phyloP scores from a whole-genome alignment of 2,888 invertebrate genomes.

The Sicus ferrugineus region DNA sequence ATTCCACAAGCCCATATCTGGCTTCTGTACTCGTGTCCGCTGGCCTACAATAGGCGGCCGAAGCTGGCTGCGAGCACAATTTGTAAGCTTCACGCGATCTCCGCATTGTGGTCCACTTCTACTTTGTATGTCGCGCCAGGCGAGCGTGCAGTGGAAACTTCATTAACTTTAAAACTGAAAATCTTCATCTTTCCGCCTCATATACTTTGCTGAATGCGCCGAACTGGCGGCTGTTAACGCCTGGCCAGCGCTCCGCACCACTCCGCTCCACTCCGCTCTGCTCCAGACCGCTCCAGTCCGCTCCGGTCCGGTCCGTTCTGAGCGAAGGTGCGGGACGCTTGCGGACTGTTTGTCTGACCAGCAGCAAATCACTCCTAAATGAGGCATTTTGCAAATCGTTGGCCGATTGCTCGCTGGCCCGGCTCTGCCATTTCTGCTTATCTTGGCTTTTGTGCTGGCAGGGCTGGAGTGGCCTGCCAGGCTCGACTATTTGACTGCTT shows the following conservation, averaged over 20 bases:
- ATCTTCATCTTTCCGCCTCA: conserved; percentile 33
- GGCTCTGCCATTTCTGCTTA: conserved; percentile 17
- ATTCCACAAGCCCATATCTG: conserved; percentile 19
- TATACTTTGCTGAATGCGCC: conserved; percentile 26
- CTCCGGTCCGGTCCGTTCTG: no score
- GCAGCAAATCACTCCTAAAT: conserved; percentile 30
- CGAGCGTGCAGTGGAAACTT: conserved; percentile 10
- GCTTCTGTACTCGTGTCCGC: conserved; percentile 16
- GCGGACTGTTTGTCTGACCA: conserved; percentile 18
- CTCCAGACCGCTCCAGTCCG: no score
- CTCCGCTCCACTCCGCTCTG: no score
- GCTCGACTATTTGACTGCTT: background rate
- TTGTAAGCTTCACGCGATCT: conserved; percentile 3
- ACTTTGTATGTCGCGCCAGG: background rate
- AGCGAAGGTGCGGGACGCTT: background rate
- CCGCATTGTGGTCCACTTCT: background rate
- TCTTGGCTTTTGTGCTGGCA: conserved; percentile 13
- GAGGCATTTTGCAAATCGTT: conserved; percentile 31
- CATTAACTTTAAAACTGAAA: conserved; percentile 12
- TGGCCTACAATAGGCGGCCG: background rate
- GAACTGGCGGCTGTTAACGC: background rate
- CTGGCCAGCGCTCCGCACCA: no score
- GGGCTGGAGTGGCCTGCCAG: background rate
- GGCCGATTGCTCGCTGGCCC: conserved; percentile 11
- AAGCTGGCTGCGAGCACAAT: no score